Evolutionary conservation across 2,888 invertebrate genomes (phyloP).

Genomic region (Apoda limacodes): DNA sequence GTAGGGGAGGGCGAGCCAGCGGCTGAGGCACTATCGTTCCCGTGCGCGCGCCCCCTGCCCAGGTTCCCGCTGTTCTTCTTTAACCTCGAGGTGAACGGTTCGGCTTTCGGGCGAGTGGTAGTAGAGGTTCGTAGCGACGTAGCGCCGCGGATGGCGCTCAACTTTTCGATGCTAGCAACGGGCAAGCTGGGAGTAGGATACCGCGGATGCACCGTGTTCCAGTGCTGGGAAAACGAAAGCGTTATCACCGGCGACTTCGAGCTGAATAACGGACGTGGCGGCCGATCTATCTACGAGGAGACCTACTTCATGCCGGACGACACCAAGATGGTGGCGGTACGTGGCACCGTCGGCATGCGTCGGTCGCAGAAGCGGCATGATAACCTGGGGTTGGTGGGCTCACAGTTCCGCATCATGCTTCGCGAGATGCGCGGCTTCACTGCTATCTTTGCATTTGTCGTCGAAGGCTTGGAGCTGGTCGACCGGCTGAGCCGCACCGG

Average conservation of each 20-base stretch:
- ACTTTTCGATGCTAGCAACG: slow-evolving; percentile 78
- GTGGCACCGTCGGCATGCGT: slow-evolving; percentile 86
- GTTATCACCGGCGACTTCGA: slow-evolving; percentile 87
- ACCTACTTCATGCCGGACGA: slow-evolving; percentile 85
- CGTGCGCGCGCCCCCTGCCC: slow-evolving; percentile 21
- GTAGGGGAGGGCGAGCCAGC: slow-evolving; percentile 23
- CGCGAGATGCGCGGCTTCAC: slow-evolving; percentile 87
- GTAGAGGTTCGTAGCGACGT: slow-evolving; percentile 83
- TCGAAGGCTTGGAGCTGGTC: slow-evolving; percentile 82
- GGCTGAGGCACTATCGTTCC: slow-evolving; percentile 28
- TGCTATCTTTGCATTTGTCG: slow-evolving; percentile 83
- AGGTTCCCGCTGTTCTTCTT: slow-evolving; percentile 81
- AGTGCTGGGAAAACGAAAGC: slow-evolving; percentile 86
- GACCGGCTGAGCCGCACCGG: slow-evolving; percentile 83
- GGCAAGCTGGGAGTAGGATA: slow-evolving; percentile 82
- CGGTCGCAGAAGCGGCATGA: slow-evolving; percentile 84
- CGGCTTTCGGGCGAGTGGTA: slow-evolving; percentile 77
- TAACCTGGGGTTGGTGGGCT: slow-evolving; percentile 84
- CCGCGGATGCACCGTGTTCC: slow-evolving; percentile 83
- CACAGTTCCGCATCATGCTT: slow-evolving; percentile 84
- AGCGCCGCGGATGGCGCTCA: slow-evolving; percentile 85
- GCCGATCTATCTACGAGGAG: slow-evolving; percentile 81
- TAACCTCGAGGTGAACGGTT: slow-evolving; percentile 80
- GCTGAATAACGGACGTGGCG: slow-evolving; percentile 83
- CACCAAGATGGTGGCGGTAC: slow-evolving; percentile 78